A percentile compares a stretch with the other conserved stretches of the same genome.
These are phyloP conservation scores for Coelopa frigida DNA, from an alignment of 1,140 invertebrate genomes.

Conservation along the genomic window DNA sequence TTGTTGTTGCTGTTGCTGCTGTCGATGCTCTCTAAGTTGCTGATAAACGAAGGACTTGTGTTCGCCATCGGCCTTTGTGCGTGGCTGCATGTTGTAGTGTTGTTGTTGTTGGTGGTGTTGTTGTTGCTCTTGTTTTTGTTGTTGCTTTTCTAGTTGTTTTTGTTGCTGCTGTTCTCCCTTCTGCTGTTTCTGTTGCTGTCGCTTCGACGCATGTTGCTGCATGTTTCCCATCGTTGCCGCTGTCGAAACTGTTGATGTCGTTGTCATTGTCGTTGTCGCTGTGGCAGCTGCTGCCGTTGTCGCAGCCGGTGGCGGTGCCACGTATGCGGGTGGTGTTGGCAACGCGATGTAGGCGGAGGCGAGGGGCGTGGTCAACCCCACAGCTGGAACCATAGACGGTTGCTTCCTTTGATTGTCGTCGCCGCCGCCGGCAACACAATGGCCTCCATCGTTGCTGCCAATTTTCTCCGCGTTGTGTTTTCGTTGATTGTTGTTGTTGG, in stretches of 20 bases:
- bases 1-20: slow-evolving; percentile 13
- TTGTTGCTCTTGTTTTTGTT: slow-evolving; percentile 4
- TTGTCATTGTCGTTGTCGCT: background rate
- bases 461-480: background rate
- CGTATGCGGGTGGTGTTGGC: slow-evolving; percentile 14
- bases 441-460: background rate
- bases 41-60: slow-evolving; percentile 12
- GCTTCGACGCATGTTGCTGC: no score
- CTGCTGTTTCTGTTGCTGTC: no score
- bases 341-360: no score
- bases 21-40: slow-evolving; percentile 12
- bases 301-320: slow-evolving; percentile 10
- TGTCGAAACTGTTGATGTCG: background rate
- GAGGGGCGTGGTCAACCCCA: no score
- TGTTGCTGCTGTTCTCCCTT: background rate
- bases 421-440: background rate
- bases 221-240: no score
- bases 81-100: slow-evolving; percentile 12
- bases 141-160: slow-evolving; percentile 3
- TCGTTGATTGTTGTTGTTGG: no score
- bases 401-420: background rate
- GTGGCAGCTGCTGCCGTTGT: background rate
- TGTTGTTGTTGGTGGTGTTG: slow-evolving; percentile 8
- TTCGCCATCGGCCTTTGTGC: slow-evolving; percentile 18
- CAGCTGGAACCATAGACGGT: background rate